Evolutionary conservation across 2,888 invertebrate genomes (phyloP).

Genomic region (Villa cingulata): DNA sequence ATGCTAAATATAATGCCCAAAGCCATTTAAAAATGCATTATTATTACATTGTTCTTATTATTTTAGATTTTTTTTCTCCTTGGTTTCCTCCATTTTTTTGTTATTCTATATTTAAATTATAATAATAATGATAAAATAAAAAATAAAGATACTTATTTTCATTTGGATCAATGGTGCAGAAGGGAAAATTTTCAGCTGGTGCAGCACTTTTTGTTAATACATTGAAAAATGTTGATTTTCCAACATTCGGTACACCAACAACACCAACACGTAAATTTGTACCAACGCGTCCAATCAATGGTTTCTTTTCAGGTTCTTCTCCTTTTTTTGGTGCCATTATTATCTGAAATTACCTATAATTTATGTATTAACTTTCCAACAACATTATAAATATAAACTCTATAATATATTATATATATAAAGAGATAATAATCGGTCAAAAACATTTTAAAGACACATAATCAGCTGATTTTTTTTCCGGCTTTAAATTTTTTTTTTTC

Average conservation of each 20-base stretch:
- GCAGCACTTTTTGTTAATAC: conserved; percentile 95
- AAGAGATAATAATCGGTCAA: conserved; percentile 7
- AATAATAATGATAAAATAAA: conserved; percentile 8
- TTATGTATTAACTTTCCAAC: conserved; percentile 12
- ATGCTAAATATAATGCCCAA: conserved; percentile 4
- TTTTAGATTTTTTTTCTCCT: background rate
- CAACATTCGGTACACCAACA: conserved; percentile 94
- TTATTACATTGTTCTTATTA: background rate
- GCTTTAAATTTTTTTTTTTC: too few species aligned
- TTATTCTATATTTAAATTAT: background rate
- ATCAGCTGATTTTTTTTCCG: conserved; percentile 10
- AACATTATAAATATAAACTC: too few species aligned
- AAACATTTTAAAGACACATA: too few species aligned
- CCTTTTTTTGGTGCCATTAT: conserved; percentile 68
- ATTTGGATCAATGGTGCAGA: conserved; percentile 99
- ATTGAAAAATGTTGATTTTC: conserved; percentile 99
- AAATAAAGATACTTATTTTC: conserved; percentile 79
- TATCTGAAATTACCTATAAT: conserved; percentile 15
- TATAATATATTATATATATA: background rate
- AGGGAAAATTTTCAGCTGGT: conserved; percentile 97
- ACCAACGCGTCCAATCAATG: conserved; percentile 86
- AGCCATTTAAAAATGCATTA: background rate
- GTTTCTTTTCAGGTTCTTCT: conserved; percentile 76
- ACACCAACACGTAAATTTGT: conserved; percentile 95
- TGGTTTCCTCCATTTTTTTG: conserved; percentile 2